Evolutionary conservation across 2,888 invertebrate genomes (phyloP).

Genomic region (Hyposoter didymator): DNA sequence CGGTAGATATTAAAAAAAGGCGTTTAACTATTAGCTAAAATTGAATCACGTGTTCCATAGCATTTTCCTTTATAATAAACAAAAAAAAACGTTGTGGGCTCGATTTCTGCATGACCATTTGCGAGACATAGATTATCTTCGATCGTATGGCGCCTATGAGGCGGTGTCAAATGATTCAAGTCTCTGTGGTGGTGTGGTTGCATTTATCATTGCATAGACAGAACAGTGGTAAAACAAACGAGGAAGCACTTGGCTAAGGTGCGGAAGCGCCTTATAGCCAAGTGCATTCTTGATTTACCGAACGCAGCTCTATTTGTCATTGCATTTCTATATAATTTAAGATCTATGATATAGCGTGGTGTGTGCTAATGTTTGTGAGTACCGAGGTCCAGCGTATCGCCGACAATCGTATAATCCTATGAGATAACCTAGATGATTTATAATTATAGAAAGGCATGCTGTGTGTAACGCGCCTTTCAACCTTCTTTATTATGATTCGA

Average conservation of each 20-base stretch:
- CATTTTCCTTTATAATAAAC: background rate
- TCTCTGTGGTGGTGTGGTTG: constrained; percentile 57
- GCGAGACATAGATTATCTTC: constrained; percentile 33
- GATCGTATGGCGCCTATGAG: constrained; percentile 43
- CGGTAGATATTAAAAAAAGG: background rate
- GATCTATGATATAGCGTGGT: constrained; percentile 53
- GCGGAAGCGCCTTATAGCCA: constrained; percentile 58
- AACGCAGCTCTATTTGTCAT: constrained; percentile 62
- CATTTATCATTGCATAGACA: constrained; percentile 63
- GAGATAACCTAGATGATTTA: constrained; percentile 55
- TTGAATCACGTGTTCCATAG: background rate
- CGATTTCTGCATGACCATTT: constrained; percentile 5
- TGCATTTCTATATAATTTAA: constrained; percentile 51
- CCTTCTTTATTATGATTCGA: constrained; percentile 57
- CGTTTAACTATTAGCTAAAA: background rate
- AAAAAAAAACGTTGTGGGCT: background rate
- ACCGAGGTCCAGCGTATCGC: constrained; percentile 54
- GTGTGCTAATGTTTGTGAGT: constrained; percentile 67
- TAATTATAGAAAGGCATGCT: constrained; percentile 54
- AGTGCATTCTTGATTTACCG: constrained; percentile 55
- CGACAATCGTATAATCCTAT: constrained; percentile 50
- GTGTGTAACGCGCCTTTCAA: constrained; percentile 38
- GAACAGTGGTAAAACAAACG: constrained; percentile 68
- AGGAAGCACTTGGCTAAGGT: constrained; percentile 45
- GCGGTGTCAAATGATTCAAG: constrained; percentile 20